Percentiles rank a stretch among this genome's conserved stretches.
Conservation (phyloP, 2,888 invertebrate genomes). For the Cenopis cana region DNA sequence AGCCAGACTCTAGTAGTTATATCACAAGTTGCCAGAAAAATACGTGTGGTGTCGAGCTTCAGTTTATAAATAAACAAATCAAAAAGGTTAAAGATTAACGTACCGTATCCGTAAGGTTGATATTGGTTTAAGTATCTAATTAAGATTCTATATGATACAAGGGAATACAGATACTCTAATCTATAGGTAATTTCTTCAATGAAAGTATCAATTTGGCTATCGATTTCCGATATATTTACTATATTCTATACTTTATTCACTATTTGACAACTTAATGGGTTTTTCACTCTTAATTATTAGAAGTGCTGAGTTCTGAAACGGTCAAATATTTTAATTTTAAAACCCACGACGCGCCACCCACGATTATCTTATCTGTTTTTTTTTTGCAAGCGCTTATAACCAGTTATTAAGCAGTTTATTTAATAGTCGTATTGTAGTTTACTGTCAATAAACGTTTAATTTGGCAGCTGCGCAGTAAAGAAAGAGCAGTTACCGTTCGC, state of each 20-base stretch:
- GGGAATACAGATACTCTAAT: slow-evolving; percentile 42
- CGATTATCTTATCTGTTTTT: slow-evolving; percentile 58
- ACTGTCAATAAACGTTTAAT: slow-evolving; percentile 50
- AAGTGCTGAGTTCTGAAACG: slow-evolving; percentile 57
- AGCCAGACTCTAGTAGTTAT: too few species aligned
- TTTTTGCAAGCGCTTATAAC: slow-evolving; percentile 56
- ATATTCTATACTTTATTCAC: slow-evolving; percentile 61
- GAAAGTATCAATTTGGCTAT: slow-evolving; percentile 52
- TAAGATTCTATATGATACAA: slow-evolving; percentile 32
- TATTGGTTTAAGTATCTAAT: slow-evolving; percentile 32
- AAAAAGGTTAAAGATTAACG: slow-evolving; percentile 25
- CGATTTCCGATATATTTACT: slow-evolving; percentile 58
- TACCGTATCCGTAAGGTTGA: slow-evolving; percentile 10
- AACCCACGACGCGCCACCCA: slow-evolving; percentile 66
- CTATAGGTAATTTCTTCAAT: slow-evolving; percentile 49
- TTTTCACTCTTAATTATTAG: slow-evolving; percentile 67
- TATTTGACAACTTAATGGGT: slow-evolving; percentile 69
- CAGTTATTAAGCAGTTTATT: slow-evolving; percentile 62
- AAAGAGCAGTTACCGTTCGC: not conserved
- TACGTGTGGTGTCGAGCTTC: not conserved
- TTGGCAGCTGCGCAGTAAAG: slow-evolving; percentile 13
- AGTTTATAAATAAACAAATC: slow-evolving; percentile 25
- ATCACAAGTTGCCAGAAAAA: not conserved
- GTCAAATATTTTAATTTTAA: slow-evolving; percentile 67
- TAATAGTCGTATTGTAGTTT: slow-evolving; percentile 52